Conservation (phyloP, 2,113 vertebrate genomes). For the Gymnocephalus cernua region DNA sequence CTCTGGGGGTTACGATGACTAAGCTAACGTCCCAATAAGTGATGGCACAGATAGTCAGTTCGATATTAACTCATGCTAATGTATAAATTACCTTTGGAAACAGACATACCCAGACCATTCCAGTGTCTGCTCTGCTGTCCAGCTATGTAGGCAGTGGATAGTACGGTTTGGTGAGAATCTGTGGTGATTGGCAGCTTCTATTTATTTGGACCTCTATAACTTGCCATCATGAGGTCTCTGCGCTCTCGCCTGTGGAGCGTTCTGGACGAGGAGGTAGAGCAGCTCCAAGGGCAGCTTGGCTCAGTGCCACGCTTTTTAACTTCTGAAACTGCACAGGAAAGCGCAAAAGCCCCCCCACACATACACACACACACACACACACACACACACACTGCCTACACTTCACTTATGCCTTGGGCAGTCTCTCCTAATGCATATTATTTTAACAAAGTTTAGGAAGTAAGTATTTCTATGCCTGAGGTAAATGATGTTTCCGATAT, state of each 20-base stretch:
- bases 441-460: slow-evolving; percentile 53
- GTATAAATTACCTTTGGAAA: background rate
- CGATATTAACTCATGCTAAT: background rate
- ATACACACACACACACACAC: slow-evolving; percentile 23
- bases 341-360: slow-evolving; percentile 20
- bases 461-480: slow-evolving; percentile 44
- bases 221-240: slow-evolving; percentile 52
- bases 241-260: slow-evolving; percentile 51
- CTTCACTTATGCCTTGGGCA: slow-evolving; percentile 40
- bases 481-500: slow-evolving; percentile 57
- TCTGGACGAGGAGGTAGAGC: slow-evolving; percentile 63
- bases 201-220: slow-evolving; percentile 55
- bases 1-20: too few species aligned
- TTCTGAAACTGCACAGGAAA: slow-evolving; percentile 41
- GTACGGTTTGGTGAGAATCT: slow-evolving; percentile 41
- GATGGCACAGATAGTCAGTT: background rate
- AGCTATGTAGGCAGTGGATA: slow-evolving; percentile 26
- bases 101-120: slow-evolving; percentile 9
- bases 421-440: slow-evolving; percentile 62
- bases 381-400: slow-evolving; percentile 38
- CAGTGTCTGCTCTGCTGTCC: slow-evolving; percentile 24
- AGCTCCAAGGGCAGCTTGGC: slow-evolving; percentile 65
- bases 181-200: slow-evolving; percentile 76
- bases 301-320: slow-evolving; percentile 56
- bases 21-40: too few species aligned